A percentile compares a stretch with the other conserved stretches of the same genome.
Evolutionary conservation across 2,113 vertebrate species (phyloP).

Genomic region (Spea multiplicata): DNA sequence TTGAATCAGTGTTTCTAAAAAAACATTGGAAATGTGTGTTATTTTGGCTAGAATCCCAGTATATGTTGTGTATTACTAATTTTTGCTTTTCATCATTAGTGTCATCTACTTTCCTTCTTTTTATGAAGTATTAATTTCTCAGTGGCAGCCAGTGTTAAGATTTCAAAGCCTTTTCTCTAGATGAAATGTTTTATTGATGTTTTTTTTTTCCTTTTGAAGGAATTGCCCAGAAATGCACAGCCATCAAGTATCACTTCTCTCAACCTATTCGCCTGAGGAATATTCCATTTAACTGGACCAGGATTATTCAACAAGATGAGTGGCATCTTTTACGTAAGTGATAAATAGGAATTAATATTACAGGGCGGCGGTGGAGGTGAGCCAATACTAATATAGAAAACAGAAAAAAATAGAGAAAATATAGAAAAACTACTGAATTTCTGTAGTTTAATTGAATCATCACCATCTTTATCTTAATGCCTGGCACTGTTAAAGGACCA

Average conservation of each 20-base stretch:
- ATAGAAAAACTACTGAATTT: too few relatives aligned
- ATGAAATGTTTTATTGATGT: constrained; percentile 24
- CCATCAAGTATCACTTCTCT: constrained; percentile 83
- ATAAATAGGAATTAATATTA: not conserved
- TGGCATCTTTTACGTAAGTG: constrained; percentile 80
- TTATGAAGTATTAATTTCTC: constrained; percentile 17
- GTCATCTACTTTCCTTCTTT: constrained; percentile 13
- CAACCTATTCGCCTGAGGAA: constrained; percentile 75
- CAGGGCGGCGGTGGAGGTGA: not conserved
- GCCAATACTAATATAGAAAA: not conserved
- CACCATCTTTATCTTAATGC: too few relatives aligned
- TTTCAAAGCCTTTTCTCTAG: not conserved
- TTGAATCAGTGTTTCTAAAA: too few relatives aligned
- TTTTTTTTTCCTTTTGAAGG: constrained; percentile 56
- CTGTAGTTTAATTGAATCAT: too few relatives aligned
- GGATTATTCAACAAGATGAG: constrained; percentile 81
- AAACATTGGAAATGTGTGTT: too few relatives aligned
- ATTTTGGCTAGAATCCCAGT: too few relatives aligned
- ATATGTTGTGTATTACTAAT: not conserved
- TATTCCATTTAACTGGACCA: constrained; percentile 78
- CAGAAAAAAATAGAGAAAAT: not conserved
- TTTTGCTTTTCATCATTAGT: not conserved
- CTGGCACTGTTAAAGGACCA: too few relatives aligned
- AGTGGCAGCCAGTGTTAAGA: constrained; percentile 5
- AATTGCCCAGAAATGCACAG: constrained; percentile 71